These are phyloP conservation scores for Pterocles burchelli DNA, from an alignment of 2,113 vertebrate genomes.

Conservation along the genomic window DNA sequence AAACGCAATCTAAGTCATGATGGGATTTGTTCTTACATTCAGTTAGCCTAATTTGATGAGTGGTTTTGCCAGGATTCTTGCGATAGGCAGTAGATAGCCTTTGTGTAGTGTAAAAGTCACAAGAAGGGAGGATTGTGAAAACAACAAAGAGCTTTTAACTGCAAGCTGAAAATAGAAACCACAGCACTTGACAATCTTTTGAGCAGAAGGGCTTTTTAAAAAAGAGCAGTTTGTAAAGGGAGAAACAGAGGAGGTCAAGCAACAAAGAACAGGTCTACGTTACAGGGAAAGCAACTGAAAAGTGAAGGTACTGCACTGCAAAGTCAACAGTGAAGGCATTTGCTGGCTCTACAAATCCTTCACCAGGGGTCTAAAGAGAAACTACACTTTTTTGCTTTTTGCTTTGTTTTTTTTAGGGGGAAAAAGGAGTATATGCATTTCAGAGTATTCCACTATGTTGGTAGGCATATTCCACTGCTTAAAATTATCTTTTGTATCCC, in stretches of 20 bases:
- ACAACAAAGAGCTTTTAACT: constrained; percentile 23
- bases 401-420: not conserved
- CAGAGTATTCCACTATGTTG: not conserved
- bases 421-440: not conserved
- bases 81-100: not conserved
- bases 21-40: not conserved
- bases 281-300: constrained; percentile 17
- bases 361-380: not conserved
- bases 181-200: constrained; percentile 28
- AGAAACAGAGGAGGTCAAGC: constrained; percentile 40
- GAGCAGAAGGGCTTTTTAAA: constrained; percentile 32
- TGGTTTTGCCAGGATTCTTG: not conserved
- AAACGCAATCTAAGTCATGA: not conserved
- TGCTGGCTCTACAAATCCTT: constrained; percentile 18
- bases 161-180: constrained; percentile 49
- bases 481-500: not conserved
- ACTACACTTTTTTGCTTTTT: not conserved
- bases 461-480: not conserved
- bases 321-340: constrained; percentile 15
- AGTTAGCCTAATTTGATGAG: not conserved
- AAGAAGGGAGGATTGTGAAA: constrained; percentile 12
- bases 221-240: constrained; percentile 36
- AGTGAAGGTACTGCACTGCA: not conserved
- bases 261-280: constrained; percentile 29
- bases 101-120: not conserved